Evolutionary conservation across 2,113 vertebrate species (phyloP).

Genomic region (Clarias gariepinus): DNA sequence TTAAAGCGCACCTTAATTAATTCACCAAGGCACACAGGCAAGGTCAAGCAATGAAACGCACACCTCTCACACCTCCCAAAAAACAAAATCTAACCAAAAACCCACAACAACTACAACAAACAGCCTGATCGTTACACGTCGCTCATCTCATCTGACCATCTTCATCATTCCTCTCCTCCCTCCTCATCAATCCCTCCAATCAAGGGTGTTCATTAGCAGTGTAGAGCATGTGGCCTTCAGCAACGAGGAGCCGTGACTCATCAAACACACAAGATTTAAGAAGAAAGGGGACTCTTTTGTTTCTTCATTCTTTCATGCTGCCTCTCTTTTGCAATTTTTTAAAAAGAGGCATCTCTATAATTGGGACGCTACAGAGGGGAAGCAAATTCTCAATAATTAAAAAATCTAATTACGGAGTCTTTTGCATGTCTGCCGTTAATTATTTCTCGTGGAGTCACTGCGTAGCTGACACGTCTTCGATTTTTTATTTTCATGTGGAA

Average conservation of each 20-base stretch:
- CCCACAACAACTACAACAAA: too few species aligned
- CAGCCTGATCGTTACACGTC: constrained; percentile 24
- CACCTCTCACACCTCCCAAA: constrained; percentile 4
- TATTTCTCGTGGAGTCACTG: constrained; percentile 68
- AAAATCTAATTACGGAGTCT: constrained; percentile 80
- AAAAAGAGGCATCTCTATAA: constrained; percentile 75
- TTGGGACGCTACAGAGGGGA: constrained; percentile 75
- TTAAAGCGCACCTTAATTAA: constrained; percentile 52
- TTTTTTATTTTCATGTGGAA: constrained; percentile 71
- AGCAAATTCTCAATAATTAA: constrained; percentile 81
- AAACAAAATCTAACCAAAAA: neutral
- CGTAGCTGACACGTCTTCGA: constrained; percentile 63
- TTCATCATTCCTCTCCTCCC: neutral
- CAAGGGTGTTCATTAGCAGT: constrained; percentile 66
- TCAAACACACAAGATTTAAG: constrained; percentile 60
- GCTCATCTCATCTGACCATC: neutral
- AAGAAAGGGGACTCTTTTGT: constrained; percentile 49
- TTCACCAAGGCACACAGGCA: constrained; percentile 34
- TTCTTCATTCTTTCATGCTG: constrained; percentile 65
- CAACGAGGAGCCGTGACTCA: constrained; percentile 56
- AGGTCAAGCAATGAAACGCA: constrained; percentile 45
- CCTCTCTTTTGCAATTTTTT: constrained; percentile 61
- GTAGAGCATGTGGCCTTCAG: constrained; percentile 56
- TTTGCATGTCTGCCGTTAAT: constrained; percentile 76
- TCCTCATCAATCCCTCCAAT: constrained; percentile 25